A percentile compares a stretch with the other conserved stretches of the same genome.
Evolutionary conservation across 2,888 invertebrate species (phyloP).

Genomic region (Anarsia innoxiella): DNA sequence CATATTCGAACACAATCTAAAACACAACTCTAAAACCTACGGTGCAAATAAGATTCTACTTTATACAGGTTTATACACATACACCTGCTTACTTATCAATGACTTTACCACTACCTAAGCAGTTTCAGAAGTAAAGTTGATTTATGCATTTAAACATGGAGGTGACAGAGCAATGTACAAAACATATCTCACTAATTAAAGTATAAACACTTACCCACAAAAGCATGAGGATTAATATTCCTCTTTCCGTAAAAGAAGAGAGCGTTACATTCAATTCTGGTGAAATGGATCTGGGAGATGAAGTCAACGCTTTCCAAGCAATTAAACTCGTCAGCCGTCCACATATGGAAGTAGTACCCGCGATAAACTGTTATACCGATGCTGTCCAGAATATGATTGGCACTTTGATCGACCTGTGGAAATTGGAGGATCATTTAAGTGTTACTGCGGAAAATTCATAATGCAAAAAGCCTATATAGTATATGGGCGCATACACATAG

Average conservation of each 20-base stretch:
- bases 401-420: constrained; percentile 65
- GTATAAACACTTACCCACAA: constrained; percentile 56
- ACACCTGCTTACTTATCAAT: too few relatives aligned
- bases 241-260: constrained; percentile 74
- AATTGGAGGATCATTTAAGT: too few relatives aligned
- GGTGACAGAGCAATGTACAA: too few relatives aligned
- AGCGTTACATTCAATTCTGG: constrained; percentile 67
- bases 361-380: constrained; percentile 62
- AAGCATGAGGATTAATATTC: constrained; percentile 58
- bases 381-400: constrained; percentile 48
- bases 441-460: too few relatives aligned
- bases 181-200: too few relatives aligned
- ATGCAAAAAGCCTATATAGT: not conserved
- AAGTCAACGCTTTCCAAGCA: constrained; percentile 60
- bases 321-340: constrained; percentile 56
- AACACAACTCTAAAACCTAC: too few relatives aligned
- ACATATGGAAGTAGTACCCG: constrained; percentile 68
- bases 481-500: not conserved
- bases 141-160: not conserved
- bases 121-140: too few relatives aligned
- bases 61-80: too few relatives aligned
- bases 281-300: constrained; percentile 53
- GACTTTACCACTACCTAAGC: too few relatives aligned
- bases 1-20: too few relatives aligned
- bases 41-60: too few relatives aligned